These are phyloP conservation scores for Brachypterus glaber DNA, from an alignment of 2,888 invertebrate species.

Conservation along the genomic window DNA sequence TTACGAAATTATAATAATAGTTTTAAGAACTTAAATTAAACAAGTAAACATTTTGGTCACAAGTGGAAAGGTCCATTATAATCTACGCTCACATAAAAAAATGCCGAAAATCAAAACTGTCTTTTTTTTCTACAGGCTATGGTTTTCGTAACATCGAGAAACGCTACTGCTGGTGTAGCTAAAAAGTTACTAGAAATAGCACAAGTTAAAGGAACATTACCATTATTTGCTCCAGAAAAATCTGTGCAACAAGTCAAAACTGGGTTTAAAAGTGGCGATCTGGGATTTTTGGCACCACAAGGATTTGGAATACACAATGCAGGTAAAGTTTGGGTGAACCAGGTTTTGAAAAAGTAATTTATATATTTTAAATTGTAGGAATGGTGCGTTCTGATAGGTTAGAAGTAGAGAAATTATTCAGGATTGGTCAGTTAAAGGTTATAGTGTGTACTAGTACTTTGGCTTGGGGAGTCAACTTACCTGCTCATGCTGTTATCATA, in stretches of 20 bases:
- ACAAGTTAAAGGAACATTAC: constrained; percentile 60
- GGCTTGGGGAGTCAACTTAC: constrained; percentile 99
- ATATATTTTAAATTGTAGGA: constrained; percentile 39
- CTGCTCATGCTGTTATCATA: constrained; percentile 95
- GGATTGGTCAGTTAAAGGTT: constrained; percentile 77
- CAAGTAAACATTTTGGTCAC: too few species aligned
- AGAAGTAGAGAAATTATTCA: constrained; percentile 71
- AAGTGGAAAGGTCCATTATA: too few species aligned
- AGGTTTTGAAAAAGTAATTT: background rate
- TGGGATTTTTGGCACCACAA: constrained; percentile 72
- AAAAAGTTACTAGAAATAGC: constrained; percentile 75
- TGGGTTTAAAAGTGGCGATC: constrained; percentile 68
- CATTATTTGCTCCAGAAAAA: constrained; percentile 58
- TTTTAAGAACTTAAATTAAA: too few species aligned
- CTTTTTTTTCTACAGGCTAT: too few species aligned
- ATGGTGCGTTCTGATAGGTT: constrained; percentile 42
- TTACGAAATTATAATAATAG: background rate
- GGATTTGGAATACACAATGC: constrained; percentile 97
- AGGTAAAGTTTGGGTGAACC: too few species aligned
- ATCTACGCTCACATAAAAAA: too few species aligned
- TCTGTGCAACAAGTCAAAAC: constrained; percentile 61
- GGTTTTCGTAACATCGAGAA: constrained; percentile 97
- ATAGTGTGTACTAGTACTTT: constrained; percentile 95
- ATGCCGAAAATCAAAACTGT: too few species aligned
- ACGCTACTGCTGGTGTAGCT: constrained; percentile 88